A percentile compares a stretch with the other conserved stretches of the same genome.
Conservation (phyloP, 2,113 vertebrate genomes). For the Strix aluco region DNA sequence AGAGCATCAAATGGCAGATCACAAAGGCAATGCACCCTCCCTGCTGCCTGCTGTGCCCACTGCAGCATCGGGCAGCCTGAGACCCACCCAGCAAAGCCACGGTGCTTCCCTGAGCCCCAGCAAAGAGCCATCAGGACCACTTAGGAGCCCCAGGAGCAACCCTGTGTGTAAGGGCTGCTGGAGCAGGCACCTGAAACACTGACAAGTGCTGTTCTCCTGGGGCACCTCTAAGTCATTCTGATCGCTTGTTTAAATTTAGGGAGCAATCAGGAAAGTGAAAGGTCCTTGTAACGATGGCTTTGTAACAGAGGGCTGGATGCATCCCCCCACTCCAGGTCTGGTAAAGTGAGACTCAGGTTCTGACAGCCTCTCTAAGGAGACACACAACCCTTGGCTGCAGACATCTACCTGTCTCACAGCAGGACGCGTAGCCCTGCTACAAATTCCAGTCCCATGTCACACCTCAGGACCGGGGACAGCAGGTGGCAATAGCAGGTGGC, state of each 20-base stretch:
- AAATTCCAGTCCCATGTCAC: neutral
- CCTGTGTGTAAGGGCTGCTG: neutral
- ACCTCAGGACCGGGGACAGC: neutral
- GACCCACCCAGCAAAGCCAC: fast-evolving
- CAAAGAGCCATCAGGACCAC: fast-evolving
- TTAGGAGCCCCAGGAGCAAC: neutral
- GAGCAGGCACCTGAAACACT: neutral
- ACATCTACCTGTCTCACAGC: neutral
- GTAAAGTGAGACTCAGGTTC: neutral
- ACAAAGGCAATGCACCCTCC: fast-evolving
- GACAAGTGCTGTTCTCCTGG: neutral
- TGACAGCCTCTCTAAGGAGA: neutral
- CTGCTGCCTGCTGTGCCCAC: neutral
- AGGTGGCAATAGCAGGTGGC: neutral
- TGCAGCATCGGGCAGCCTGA: fast-evolving
- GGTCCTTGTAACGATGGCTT: neutral
- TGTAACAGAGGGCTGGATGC: neutral
- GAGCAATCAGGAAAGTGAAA: neutral
- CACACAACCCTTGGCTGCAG: neutral
- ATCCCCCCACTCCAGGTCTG: neutral
- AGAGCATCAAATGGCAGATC: neutral
- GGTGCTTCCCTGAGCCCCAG: neutral
- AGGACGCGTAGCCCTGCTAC: neutral
- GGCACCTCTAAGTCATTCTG: neutral
- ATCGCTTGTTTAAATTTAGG: neutral